Conservation (phyloP, 2,888 invertebrate species). For the Muschampia plurimacula region DNA sequence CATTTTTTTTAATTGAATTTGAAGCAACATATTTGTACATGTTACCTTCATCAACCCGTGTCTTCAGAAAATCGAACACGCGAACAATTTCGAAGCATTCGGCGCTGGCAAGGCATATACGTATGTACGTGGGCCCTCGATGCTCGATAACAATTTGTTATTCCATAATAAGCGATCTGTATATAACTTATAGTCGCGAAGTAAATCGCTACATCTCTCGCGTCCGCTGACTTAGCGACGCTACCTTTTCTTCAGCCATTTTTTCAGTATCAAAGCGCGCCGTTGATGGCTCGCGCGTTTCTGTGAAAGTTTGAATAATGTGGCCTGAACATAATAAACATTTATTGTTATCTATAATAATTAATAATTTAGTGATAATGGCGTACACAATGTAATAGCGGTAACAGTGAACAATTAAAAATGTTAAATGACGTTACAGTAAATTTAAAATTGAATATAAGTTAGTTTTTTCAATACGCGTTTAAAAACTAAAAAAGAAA, state of each 20-base stretch:
- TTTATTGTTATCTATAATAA: slow-evolving; percentile 11
- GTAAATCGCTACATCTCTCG: slow-evolving; percentile 14
- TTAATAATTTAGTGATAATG: slow-evolving; percentile 21
- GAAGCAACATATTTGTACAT: no score
- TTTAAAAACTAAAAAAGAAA: no score
- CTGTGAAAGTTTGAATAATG: slow-evolving; percentile 30
- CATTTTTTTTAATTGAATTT: no score
- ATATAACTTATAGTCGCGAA: not conserved
- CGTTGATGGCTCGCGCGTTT: slow-evolving; percentile 28
- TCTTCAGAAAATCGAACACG: no score
- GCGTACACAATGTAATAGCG: not conserved
- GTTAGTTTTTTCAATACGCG: no score
- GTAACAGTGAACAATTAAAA: not conserved
- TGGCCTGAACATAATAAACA: slow-evolving; percentile 31
- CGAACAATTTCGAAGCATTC: no score
- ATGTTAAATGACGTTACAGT: not conserved
- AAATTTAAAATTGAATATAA: no score
- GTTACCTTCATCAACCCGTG: no score
- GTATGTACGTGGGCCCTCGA: no score
- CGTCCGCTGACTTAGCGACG: not conserved
- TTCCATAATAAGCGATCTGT: no score
- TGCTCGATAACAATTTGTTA: no score
- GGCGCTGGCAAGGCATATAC: no score
- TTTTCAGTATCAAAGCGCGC: slow-evolving; percentile 33
- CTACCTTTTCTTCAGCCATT: slow-evolving; percentile 14